Base-by-base conservation (phyloP, 2,888 invertebrate species). In the Schrankia costaestrigalis region DNA sequence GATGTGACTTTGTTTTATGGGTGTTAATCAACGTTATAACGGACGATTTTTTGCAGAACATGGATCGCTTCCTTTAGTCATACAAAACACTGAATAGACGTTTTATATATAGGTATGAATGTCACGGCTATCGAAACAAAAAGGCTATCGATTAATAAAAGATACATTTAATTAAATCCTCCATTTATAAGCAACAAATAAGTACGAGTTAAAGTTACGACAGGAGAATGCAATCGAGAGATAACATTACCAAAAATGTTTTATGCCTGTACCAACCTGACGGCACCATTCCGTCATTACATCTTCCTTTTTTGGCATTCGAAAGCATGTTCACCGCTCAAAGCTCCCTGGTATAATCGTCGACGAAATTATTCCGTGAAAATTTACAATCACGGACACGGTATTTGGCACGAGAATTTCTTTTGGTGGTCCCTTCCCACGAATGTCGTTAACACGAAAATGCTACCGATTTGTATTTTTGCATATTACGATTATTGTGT, bases 231-330 rank as follows among this genome's bases (percentile, higher is more conserved):
- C 31, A 28, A 48, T 48, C 56, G 41, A 46, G 26, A 31, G 52
- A 56, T 48, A 48, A 40, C 41, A 30, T 47, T 50, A 36, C 35
- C 47, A 45, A 51, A 55, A 45, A 45, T 41, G 29, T 35, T 51
- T 42, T 41, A 31, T 43, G 33, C 29, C 33, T 30, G 28, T 17
- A 30, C 38, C 35, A 39, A 38, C 32, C 41, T 41, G 33, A 38
- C 44, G 49, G 45, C 56, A 45, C 43, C 51, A 47, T 56, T 58
- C 56, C 49, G 54, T 57, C 59, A 62, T 53, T 60, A 55, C 41
- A 41, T 58, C 55, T 48, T 56, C 69, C 67, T 54, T 64, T 62
- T 69, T 65, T 51, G 66, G 64, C 34, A 56, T 63, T 67, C 51
- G 65, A 69, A 67, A 66, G 66, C 60, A 51, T 46, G 53, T 46